phyloP scores from a whole-genome alignment of 2,113 vertebrate genomes.

The Mobula birostris region DNA sequence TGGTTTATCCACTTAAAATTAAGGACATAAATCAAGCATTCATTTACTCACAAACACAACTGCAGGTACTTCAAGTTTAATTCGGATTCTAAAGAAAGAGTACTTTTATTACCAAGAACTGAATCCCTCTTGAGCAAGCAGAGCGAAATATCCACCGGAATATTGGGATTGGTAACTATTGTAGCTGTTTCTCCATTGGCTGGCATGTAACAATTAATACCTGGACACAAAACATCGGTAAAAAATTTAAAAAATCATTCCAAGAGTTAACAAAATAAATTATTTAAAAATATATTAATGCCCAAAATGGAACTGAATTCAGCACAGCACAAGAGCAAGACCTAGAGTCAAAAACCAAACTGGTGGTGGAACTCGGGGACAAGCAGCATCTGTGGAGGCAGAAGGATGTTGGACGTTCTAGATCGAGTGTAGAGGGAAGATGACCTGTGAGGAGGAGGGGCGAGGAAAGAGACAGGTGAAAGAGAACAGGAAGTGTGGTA shows the following conservation, averaged over 20 bases:
- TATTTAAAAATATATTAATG: background rate
- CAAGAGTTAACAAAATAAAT: background rate
- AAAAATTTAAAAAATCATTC: no score
- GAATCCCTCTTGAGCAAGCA: slow-evolving; percentile 84
- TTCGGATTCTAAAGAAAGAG: background rate
- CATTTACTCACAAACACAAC: background rate
- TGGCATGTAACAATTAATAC: slow-evolving; percentile 84
- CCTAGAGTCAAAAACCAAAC: no score
- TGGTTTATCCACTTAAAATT: background rate
- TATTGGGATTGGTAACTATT: slow-evolving; percentile 79
- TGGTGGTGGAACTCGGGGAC: no score
- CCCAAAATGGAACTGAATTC: background rate
- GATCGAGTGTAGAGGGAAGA: no score
- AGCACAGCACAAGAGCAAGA: no score
- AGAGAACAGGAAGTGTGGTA: no score
- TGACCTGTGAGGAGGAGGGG: no score
- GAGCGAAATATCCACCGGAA: slow-evolving; percentile 86
- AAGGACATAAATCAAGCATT: background rate
- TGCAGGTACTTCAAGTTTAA: background rate
- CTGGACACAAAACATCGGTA: slow-evolving; percentile 48
- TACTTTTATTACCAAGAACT: slow-evolving; percentile 60
- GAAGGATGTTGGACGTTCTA: no score
- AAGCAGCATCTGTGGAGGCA: no score
- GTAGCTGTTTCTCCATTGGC: slow-evolving; percentile 83
- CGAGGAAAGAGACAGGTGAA: no score